Percentiles rank a stretch among this genome's conserved stretches.
These are phyloP conservation scores for Drosophila fuyamai DNA, from an alignment of 1,140 invertebrate species.

Conservation along the genomic window DNA sequence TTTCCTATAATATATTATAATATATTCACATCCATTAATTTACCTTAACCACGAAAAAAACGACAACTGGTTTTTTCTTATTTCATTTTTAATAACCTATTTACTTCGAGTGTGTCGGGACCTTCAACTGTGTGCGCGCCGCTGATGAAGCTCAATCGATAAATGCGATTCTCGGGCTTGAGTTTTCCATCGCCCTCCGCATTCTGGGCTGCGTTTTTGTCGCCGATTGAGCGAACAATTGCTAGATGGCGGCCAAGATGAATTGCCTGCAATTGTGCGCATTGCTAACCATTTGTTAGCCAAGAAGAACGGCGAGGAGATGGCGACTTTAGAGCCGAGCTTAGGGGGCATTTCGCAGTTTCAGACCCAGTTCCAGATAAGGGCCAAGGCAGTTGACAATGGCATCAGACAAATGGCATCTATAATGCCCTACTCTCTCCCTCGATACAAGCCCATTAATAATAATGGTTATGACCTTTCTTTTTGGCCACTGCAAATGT, in stretches of 20 bases:
- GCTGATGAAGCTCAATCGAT: slow-evolving; percentile 73
- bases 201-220: slow-evolving; percentile 58
- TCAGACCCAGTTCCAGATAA: slow-evolving; percentile 10
- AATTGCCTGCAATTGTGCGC: slow-evolving; percentile 81
- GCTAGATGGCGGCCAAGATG: slow-evolving; percentile 68
- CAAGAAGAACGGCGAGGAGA: slow-evolving; percentile 19
- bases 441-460: slow-evolving; percentile 61
- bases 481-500: slow-evolving; percentile 56
- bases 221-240: slow-evolving; percentile 76
- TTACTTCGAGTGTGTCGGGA: slow-evolving; percentile 1
- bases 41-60: too few species aligned
- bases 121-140: slow-evolving; percentile 40
- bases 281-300: slow-evolving; percentile 74
- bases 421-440: slow-evolving; percentile 9
- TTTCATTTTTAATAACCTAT: too few species aligned
- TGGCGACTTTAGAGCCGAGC: slow-evolving; percentile 17
- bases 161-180: slow-evolving; percentile 52
- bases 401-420: slow-evolving; percentile 14
- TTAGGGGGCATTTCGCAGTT: slow-evolving; percentile 12
- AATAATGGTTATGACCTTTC: slow-evolving; percentile 71
- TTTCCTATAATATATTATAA: background rate
- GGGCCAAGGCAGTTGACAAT: slow-evolving; percentile 6
- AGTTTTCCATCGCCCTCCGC: slow-evolving; percentile 8
- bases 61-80: background rate
- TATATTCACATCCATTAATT: too few species aligned